Evolutionary conservation across 2,797 vertebrate genomes (phyloP).

Genomic region (Parotocinclus haroldoi): DNA sequence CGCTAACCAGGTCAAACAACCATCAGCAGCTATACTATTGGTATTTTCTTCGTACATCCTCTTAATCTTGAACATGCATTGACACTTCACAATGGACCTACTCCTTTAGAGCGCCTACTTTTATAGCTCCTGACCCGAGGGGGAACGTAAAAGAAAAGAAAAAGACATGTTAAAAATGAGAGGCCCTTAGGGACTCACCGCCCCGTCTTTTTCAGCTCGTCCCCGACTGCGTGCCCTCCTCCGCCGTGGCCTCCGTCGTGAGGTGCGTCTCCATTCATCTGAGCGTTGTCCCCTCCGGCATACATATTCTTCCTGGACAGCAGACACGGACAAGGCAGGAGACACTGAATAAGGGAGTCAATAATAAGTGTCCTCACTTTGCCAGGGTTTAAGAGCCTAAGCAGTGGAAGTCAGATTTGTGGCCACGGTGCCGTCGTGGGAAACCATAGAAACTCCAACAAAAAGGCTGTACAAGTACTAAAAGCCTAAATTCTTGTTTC

Average conservation of each 20-base stretch:
- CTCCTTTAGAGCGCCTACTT: conserved; percentile 11
- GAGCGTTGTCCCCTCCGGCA: conserved; percentile 82
- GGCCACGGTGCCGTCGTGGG: no score
- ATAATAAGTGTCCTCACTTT: conserved; percentile 9
- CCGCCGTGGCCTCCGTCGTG: conserved; percentile 82
- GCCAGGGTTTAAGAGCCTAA: conserved; percentile 7
- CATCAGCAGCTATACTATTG: no score
- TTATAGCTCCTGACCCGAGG: conserved; percentile 15
- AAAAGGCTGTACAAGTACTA: no score
- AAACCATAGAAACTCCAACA: no score
- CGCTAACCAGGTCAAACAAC: no score
- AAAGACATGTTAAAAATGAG: neutral
- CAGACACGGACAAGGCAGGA: conserved; percentile 13
- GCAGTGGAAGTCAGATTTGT: neutral
- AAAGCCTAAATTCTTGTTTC: no score
- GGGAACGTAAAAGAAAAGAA: neutral
- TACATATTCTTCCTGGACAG: conserved; percentile 90
- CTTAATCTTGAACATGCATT: no score
- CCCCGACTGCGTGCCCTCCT: conserved; percentile 81
- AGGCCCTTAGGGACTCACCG: conserved; percentile 66
- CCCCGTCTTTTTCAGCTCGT: conserved; percentile 88
- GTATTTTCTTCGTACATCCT: no score
- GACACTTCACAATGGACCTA: no score
- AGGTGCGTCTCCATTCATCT: conserved; percentile 93
- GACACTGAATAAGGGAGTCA: conserved; percentile 12